phyloP scores from a whole-genome alignment of 1,140 invertebrate genomes.

The Lethrus apterus region DNA sequence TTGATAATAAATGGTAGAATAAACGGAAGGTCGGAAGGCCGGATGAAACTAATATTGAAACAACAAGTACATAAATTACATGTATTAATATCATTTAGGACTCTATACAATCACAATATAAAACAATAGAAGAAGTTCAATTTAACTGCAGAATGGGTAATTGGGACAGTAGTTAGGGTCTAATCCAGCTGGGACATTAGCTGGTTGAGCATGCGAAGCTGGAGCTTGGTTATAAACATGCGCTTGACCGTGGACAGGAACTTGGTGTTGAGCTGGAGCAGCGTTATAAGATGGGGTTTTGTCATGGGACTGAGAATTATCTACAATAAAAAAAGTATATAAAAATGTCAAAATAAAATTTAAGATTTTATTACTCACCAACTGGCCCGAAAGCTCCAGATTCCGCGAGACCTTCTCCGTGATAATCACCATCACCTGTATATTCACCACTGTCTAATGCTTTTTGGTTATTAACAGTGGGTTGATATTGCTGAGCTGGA shows the following conservation, averaged over 20 bases:
- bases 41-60: not conserved
- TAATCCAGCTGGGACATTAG: slow-evolving; percentile 46
- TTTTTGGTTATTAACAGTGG: slow-evolving; percentile 27
- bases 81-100: not conserved
- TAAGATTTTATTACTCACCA: not conserved
- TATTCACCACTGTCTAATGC: slow-evolving; percentile 36
- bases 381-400: slow-evolving; percentile 37
- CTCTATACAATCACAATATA: not conserved
- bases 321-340: not conserved
- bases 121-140: not conserved
- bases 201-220: slow-evolving; percentile 20
- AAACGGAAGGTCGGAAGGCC: no score
- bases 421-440: slow-evolving; percentile 40
- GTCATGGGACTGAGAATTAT: slow-evolving; percentile 2
- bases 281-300: slow-evolving; percentile 14
- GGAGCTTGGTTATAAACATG: slow-evolving; percentile 13
- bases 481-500: not conserved
- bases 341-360: not conserved
- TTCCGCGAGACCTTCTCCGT: slow-evolving; percentile 45
- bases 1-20: no score
- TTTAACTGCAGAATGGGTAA: slow-evolving; percentile 51
- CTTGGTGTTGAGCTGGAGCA: slow-evolving; percentile 12
- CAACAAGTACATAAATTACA: not conserved
- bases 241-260: slow-evolving; percentile 18
- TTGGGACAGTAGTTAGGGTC: slow-evolving; percentile 49